These are phyloP conservation scores for Lepidocolaptes lacrymiger DNA, from an alignment of 2,797 vertebrate species.

Conservation along the genomic window DNA sequence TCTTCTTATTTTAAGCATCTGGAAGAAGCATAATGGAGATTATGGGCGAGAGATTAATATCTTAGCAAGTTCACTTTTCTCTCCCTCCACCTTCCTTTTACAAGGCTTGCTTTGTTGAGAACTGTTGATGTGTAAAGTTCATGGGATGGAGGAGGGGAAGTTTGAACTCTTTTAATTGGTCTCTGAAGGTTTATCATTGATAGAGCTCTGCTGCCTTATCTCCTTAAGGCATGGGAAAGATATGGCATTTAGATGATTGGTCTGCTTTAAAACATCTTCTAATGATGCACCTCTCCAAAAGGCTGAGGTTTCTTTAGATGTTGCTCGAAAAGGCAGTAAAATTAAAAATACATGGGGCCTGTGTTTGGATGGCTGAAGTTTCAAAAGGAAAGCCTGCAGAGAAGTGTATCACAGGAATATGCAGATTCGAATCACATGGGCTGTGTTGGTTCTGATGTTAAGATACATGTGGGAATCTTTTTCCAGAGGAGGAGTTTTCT, in stretches of 20 bases:
- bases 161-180: neutral
- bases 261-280: neutral
- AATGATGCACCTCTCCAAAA: neutral
- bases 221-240: neutral
- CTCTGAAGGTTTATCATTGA: neutral
- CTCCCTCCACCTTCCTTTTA: neutral
- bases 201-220: neutral
- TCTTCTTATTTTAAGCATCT: neutral
- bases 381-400: neutral
- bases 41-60: neutral
- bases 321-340: neutral
- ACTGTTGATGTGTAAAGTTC: neutral
- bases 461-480: neutral
- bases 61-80: neutral
- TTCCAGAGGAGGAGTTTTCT: neutral
- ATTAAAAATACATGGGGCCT: neutral
- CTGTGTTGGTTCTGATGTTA: neutral
- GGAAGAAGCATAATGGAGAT: neutral
- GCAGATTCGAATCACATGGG: neutral
- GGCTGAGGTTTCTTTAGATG: neutral
- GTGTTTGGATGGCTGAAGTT: neutral
- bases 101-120: neutral
- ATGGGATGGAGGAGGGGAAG: accelerated
- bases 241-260: neutral
- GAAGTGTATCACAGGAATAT: neutral